Percentiles rank a stretch among this genome's conserved stretches.
These are phyloP conservation scores for Chamaea fasciata DNA, from an alignment of 2,113 vertebrate species.

Conservation along the genomic window DNA sequence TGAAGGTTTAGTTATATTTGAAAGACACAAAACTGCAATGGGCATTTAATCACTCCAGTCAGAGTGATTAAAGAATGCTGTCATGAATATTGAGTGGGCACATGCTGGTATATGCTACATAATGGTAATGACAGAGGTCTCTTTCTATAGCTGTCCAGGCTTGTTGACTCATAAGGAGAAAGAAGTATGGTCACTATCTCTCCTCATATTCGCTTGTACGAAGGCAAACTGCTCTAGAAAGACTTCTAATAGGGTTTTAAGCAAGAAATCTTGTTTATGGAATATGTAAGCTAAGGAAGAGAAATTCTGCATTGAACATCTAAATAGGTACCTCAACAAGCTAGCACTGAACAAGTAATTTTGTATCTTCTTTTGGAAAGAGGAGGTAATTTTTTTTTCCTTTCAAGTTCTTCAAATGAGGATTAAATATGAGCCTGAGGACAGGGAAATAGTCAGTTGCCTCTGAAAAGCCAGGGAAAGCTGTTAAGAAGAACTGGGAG, in stretches of 20 bases:
- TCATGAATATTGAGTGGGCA: not conserved
- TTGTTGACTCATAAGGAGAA: not conserved
- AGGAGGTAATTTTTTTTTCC: not conserved
- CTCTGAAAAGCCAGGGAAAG: not conserved
- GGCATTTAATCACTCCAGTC: not conserved
- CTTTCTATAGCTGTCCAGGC: not conserved
- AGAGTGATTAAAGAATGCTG: not conserved
- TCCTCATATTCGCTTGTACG: not conserved
- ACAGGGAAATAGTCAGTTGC: not conserved
- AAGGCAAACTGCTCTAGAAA: not conserved
- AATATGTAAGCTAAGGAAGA: not conserved
- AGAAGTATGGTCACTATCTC: not conserved
- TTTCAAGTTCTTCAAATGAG: not conserved
- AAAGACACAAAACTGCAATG: not conserved
- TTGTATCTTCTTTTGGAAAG: not conserved
- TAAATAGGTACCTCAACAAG: not conserved
- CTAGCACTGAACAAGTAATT: not conserved
- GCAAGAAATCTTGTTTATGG: not conserved
- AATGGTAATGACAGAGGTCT: not conserved
- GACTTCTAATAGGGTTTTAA: not conserved
- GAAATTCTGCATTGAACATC: not conserved
- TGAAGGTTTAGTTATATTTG: not conserved
- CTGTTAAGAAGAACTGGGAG: not conserved
- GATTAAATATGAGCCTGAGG: not conserved
- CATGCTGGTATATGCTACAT: not conserved